Evolutionary conservation across 2,797 vertebrate species (phyloP).

Genomic region (Chiloscyllium punctatum): DNA sequence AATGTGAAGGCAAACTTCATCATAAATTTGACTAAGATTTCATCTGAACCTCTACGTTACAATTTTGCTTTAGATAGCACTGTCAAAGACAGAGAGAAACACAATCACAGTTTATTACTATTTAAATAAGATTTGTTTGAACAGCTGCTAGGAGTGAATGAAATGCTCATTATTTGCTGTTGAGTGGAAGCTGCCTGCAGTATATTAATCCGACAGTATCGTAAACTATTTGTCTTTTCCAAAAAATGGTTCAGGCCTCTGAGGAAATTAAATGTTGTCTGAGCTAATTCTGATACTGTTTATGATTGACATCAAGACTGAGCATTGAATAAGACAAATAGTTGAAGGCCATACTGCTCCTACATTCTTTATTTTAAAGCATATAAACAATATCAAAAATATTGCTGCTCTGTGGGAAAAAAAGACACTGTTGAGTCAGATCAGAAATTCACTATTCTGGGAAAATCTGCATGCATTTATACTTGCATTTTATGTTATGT

Average conservation of each 20-base stretch:
- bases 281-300: background rate
- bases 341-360: too few species aligned
- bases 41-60: background rate
- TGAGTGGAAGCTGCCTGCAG: background rate
- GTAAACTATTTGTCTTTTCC: constrained; percentile 6
- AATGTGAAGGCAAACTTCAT: background rate
- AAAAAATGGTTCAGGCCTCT: background rate
- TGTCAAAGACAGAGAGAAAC: background rate
- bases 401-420: background rate
- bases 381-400: background rate
- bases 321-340: too few species aligned
- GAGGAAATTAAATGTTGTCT: background rate
- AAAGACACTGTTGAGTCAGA: background rate
- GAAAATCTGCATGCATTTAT: background rate
- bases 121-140: constrained; percentile 31
- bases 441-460: background rate
- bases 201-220: constrained; percentile 3
- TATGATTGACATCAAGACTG: background rate
- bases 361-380: background rate
- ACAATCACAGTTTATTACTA: background rate
- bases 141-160: background rate
- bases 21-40: background rate
- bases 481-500: background rate
- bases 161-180: constrained; percentile 4
- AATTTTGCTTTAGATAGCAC: background rate